Base-by-base conservation (phyloP, 2,797 vertebrate species). In the Sciurus vulgaris region DNA sequence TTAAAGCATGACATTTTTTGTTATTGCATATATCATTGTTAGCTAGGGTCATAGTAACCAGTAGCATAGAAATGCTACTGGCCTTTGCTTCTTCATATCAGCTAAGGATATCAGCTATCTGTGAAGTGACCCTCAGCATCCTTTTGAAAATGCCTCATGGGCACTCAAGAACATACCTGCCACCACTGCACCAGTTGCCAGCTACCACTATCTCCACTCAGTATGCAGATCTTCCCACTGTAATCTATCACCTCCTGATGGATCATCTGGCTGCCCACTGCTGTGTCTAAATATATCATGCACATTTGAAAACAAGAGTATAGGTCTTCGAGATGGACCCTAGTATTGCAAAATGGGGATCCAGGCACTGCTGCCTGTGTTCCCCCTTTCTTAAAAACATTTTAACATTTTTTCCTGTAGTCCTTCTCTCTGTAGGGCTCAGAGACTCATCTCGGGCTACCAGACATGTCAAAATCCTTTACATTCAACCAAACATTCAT, bases 121-220 rank as follows among this genome's bases (percentile, higher is more conserved):
- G 28, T 56, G 89, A 82, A 76, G 51, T 67, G 88, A 83, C 3
- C 18, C 18, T 35, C 17, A 90, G 11, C n/a, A 12, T 15, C 6
- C 41, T 82, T 95, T 49, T n/a, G n/a, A 94, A 89, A 82, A 18
- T 86, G 15, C 77, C 54, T 85, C 44, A 15, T 7, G 69, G 76
- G 2, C 28, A 81, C 11, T 72, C n/a, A 51, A 1, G 22, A 79
- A 82, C 7, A 44, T 3, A 79, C 11, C 13, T 67, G 67, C 24
- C 59, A 59, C 14, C 76, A 30, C 12, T 17, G 59, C 17, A 73
- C 6, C 10, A 67, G 51, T 33, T 88, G 30, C 8, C 10, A 9
- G 20, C 3, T 44, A 76, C 38, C 18, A 49, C 11, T 35, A 18
- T 86, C 18, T 83, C 26, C 26, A 73, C 4, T 73, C 56, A 81